phyloP scores from a whole-genome alignment of 2,888 invertebrate genomes.

The Pecten maximus region DNA sequence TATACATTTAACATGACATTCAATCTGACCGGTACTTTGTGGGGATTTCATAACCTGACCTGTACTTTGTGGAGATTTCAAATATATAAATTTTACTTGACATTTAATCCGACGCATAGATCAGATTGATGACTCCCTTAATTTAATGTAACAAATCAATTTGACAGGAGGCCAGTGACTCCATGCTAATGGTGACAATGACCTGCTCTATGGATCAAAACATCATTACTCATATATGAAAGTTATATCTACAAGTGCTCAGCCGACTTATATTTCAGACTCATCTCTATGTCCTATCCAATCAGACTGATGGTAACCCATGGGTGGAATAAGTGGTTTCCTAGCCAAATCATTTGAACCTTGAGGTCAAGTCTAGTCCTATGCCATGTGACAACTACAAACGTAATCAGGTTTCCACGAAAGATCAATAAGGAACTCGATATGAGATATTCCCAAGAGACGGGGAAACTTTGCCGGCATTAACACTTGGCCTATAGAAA shows the following conservation, averaged over 20 bases:
- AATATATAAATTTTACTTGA: no score
- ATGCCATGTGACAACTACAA: constrained; percentile 18
- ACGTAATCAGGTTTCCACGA: background rate
- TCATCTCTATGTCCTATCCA: background rate
- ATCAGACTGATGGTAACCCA: background rate
- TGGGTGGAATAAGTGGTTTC: background rate
- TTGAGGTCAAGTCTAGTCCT: background rate
- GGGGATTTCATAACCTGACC: no score
- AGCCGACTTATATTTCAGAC: background rate
- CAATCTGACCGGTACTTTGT: no score
- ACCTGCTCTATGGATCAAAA: background rate
- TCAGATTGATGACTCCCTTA: background rate
- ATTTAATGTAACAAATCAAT: background rate
- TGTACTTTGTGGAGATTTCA: no score
- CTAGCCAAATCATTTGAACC: background rate
- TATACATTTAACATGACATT: no score
- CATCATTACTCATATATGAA: background rate
- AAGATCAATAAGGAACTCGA: background rate
- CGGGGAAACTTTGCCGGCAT: constrained; percentile 12
- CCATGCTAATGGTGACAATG: background rate
- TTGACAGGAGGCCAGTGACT: background rate
- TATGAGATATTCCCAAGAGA: constrained; percentile 8
- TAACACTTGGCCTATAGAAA: constrained; percentile 23
- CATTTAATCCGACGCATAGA: no score
- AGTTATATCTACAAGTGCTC: background rate